Conservation (phyloP, 2,888 invertebrate genomes). For the Amiota communis region DNA sequence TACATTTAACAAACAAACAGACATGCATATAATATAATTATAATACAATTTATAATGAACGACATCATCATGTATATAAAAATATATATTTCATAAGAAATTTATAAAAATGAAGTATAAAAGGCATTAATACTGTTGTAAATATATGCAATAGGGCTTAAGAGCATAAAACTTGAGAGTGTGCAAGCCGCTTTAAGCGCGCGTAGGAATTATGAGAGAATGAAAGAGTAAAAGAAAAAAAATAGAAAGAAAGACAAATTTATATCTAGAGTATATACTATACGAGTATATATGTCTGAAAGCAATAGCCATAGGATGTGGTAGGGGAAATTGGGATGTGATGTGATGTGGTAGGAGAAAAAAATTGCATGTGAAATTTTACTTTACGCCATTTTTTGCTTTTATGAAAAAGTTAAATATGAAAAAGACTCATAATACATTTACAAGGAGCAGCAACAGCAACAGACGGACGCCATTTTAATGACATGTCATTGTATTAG, state of each 20-base stretch:
- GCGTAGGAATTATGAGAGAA: too few species aligned
- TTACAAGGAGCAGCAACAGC: slow-evolving; percentile 43
- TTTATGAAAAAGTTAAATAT: slow-evolving; percentile 61
- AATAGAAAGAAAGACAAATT: too few species aligned
- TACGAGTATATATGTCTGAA: background rate
- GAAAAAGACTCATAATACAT: slow-evolving; percentile 54
- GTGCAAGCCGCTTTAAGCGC: too few species aligned
- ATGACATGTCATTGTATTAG: slow-evolving; percentile 44
- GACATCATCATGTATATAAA: too few species aligned
- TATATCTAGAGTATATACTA: too few species aligned
- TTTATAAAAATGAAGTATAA: background rate
- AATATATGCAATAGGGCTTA: too few species aligned
- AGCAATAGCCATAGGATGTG: background rate
- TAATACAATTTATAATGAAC: too few species aligned
- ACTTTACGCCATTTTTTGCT: slow-evolving; percentile 51
- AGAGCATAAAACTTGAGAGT: too few species aligned
- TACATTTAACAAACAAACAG: background rate
- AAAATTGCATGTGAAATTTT: background rate
- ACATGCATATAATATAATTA: too few species aligned
- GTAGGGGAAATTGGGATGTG: too few species aligned
- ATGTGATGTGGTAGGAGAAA: background rate
- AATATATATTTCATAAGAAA: background rate
- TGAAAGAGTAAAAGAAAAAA: too few species aligned
- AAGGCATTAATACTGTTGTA: too few species aligned
- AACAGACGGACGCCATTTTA: slow-evolving; percentile 55